Evolutionary conservation across 2,888 invertebrate genomes (phyloP).

Genomic region (Noctua janthina): DNA sequence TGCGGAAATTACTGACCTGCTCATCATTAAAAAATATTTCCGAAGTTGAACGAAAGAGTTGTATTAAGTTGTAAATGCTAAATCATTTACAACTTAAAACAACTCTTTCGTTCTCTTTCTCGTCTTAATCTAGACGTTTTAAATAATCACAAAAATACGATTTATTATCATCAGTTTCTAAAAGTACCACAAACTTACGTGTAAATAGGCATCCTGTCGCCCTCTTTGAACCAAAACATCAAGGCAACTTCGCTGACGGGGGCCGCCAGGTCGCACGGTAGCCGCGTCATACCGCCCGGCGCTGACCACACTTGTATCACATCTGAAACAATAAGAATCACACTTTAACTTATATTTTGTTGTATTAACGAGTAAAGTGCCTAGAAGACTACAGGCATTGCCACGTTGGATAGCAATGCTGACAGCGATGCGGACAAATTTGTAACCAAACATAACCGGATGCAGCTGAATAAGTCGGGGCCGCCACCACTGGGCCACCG

Average conservation of each 20-base stretch:
- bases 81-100: not conserved
- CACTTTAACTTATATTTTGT: too few species aligned
- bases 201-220: constrained; percentile 95
- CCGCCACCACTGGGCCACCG: too few species aligned
- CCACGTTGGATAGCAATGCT: not conserved
- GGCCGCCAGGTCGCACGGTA: constrained; percentile 95
- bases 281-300: constrained; percentile 93
- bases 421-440: not conserved
- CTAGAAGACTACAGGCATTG: too few species aligned
- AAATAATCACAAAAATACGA: not conserved
- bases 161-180: not conserved
- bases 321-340: constrained; percentile 71
- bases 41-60: too few species aligned
- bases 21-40: not conserved
- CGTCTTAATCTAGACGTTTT: too few species aligned
- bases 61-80: too few species aligned
- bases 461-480: too few species aligned
- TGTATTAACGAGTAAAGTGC: too few species aligned
- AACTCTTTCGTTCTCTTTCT: too few species aligned
- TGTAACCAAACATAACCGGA: too few species aligned
- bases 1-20: not conserved
- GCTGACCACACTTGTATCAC: constrained; percentile 92
- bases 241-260: constrained; percentile 95
- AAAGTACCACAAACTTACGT: constrained; percentile 90
- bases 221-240: constrained; percentile 97